These are phyloP conservation scores for Tribolium freemani DNA, from an alignment of 2,888 invertebrate species.

Conservation along the genomic window DNA sequence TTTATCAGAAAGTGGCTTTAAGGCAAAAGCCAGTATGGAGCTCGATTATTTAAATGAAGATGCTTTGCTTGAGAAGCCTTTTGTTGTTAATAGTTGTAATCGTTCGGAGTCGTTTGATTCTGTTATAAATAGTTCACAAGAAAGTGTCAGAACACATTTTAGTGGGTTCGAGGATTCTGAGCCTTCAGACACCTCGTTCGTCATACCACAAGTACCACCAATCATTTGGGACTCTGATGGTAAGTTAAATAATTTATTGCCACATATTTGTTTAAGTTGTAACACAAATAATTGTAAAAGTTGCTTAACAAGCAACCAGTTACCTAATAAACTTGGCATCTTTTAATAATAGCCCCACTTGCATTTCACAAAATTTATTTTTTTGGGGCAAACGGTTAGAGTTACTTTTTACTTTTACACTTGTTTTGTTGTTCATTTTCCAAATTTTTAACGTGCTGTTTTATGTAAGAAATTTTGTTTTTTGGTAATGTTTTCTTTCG, in stretches of 20 bases:
- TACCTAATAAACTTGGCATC: no score
- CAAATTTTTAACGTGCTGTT: no score
- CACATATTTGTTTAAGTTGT: neutral
- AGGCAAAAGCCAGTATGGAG: constrained; percentile 9
- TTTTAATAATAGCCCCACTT: no score
- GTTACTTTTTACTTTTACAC: no score
- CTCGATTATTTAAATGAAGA: constrained; percentile 59
- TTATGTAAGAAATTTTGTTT: no score
- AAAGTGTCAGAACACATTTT: constrained; percentile 46
- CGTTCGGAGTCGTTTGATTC: constrained; percentile 50
- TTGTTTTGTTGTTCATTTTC: no score
- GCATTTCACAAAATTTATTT: no score
- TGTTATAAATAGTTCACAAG: constrained; percentile 50
- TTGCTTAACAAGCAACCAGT: no score
- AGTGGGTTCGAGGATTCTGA: constrained; percentile 54
- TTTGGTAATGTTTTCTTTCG: no score
- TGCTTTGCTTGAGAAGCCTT: constrained; percentile 60
- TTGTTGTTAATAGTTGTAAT: constrained; percentile 20
- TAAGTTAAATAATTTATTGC: neutral
- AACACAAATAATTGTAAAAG: neutral
- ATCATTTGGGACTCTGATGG: constrained; percentile 31
- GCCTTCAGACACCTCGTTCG: constrained; percentile 45
- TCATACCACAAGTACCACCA: constrained; percentile 48
- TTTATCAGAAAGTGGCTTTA: constrained; percentile 43
- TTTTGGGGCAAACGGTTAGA: no score